Base-by-base conservation (phyloP, 2,888 invertebrate species). In the Latrodectus elegans region DNA sequence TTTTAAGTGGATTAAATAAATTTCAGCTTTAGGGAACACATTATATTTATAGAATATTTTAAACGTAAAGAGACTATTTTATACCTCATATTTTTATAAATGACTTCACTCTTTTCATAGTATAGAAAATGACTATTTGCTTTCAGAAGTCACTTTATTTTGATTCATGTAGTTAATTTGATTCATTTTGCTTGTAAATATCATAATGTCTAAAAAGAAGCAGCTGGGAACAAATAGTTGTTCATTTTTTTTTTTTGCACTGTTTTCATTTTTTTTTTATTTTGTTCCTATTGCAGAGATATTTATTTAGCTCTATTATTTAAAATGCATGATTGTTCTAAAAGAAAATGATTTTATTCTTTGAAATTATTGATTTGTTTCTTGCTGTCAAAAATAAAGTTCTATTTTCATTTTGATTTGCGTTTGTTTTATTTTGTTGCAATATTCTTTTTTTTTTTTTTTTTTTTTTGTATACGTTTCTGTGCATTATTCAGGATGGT, bases 261-360 rank as follows among this genome's bases (percentile, higher is more conserved):
- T 53, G 51, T 74, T 81, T 74, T 67, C 72, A 74, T 81, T 60
- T 74, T 81, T 22, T 60, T 74, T 81, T 81, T 81, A 74, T 81
- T 81, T 81, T 81, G 81, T 81, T 81, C 81, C 81, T 81, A 81
- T 53, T 67, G 72, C 72, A 81, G 53, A 81, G 26, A 70, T 17
- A 72, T 78, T 70, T 72, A 49, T 81, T 73, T 51, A 67, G 67
- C 49, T 77, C 49, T 76, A 11, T 67, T 67, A 67, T 77, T 67
- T 67, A 77, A 51, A 65, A 65, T 76, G 75, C 76, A 77, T 15
- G 12, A 60, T 60, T 67, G 51, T 65, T 67, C 51, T 49, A 8
- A 14, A 15, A 67, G n/a, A 77, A 67, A 67, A 74, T 53, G 52
- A 65, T 71, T 67, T 71, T 55, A 22, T 77, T 52, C 55, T 79